Conservation (phyloP, 2,888 invertebrate species). For the Empis stercorea region DNA sequence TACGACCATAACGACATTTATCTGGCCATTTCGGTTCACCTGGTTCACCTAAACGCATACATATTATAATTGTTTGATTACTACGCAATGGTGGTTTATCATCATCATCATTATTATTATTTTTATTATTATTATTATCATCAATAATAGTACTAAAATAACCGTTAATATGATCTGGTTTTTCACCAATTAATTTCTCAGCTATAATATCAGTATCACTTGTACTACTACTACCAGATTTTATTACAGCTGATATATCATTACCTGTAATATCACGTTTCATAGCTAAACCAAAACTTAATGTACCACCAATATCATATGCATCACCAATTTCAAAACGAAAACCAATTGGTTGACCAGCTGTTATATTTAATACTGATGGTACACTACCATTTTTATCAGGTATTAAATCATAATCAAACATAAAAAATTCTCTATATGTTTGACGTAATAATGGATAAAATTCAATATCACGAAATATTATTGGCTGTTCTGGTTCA, state of each 20-base stretch:
- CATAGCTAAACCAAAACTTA: constrained; percentile 57
- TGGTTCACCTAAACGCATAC: constrained; percentile 45
- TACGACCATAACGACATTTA: constrained; percentile 44
- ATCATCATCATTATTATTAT: constrained; percentile 9
- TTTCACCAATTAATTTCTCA: constrained; percentile 21
- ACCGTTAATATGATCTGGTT: constrained; percentile 10
- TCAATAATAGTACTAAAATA: constrained; percentile 20
- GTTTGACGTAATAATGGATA: constrained; percentile 43
- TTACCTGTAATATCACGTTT: constrained; percentile 38
- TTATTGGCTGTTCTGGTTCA: constrained; percentile 20
- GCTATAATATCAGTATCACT: constrained; percentile 22
- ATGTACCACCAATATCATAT: constrained; percentile 67
- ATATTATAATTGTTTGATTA: constrained; percentile 44
- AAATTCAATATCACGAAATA: constrained; percentile 25
- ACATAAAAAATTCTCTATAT: constrained; percentile 61
- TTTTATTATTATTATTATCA: neutral
- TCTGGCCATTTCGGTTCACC: constrained; percentile 50
- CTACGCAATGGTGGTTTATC: constrained; percentile 17
- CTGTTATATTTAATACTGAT: constrained; percentile 53
- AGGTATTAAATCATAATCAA: constrained; percentile 57
- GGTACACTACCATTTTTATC: constrained; percentile 51
- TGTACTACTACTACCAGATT: constrained; percentile 18
- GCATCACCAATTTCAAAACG: constrained; percentile 57
- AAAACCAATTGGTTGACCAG: constrained; percentile 48
- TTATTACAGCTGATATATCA: constrained; percentile 12